A percentile compares a stretch with the other conserved stretches of the same genome.
Evolutionary conservation across 2,797 vertebrate species (phyloP).

Genomic region (Bovichtus diacanthus): DNA sequence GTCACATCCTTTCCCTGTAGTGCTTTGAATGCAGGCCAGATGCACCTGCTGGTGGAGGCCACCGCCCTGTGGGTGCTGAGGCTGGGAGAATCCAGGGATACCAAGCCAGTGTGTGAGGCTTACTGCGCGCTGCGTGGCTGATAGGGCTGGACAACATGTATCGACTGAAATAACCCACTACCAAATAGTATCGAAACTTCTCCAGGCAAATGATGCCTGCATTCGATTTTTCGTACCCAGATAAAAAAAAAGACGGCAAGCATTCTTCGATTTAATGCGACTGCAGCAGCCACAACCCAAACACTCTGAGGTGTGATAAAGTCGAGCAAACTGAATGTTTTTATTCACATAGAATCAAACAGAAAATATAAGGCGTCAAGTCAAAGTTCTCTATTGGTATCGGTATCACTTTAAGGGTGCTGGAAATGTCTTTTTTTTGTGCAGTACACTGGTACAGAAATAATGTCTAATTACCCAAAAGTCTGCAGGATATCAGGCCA

Average conservation of each 20-base stretch:
- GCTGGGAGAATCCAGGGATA: constrained; percentile 40
- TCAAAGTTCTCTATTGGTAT: too few species aligned
- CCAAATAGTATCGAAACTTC: neutral
- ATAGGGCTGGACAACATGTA: neutral
- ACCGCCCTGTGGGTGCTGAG: neutral
- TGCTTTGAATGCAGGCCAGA: constrained; percentile 37
- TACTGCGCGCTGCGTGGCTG: constrained; percentile 13
- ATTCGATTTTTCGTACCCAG: too few species aligned
- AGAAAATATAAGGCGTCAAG: too few species aligned
- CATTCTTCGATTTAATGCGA: too few species aligned
- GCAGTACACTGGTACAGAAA: neutral
- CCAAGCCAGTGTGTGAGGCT: constrained; percentile 47
- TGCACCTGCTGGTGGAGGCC: constrained; percentile 56
- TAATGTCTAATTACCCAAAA: neutral
- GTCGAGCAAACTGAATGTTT: too few species aligned
- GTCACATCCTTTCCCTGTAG: constrained; percentile 25
- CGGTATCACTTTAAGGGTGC: too few species aligned
- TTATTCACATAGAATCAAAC: too few species aligned
- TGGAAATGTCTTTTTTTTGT: too few species aligned
- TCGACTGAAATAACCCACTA: neutral
- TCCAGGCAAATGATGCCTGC: neutral
- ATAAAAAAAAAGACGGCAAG: too few species aligned
- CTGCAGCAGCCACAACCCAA: too few species aligned
- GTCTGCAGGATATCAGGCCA: neutral
- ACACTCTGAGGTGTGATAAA: too few species aligned